Conservation (phyloP, 35 echinoderm and acorn worm species). For the Ptychodera flava region DNA sequence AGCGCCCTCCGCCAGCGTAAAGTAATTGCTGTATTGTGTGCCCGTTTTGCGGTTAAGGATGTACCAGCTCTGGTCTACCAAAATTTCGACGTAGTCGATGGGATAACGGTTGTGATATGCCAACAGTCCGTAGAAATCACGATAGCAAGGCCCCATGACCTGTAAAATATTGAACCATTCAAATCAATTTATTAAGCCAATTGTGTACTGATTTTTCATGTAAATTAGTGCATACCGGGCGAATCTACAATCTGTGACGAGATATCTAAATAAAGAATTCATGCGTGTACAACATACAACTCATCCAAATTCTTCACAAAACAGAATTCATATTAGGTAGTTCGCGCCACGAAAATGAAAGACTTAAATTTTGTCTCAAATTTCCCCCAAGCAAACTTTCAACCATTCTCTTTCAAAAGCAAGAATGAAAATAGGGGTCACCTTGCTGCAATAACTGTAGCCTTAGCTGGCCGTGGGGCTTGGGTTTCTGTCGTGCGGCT, state of each 20-base stretch:
- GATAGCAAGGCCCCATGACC: not conserved
- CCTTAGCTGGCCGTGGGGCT: too few species aligned
- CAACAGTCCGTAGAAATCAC: not conserved
- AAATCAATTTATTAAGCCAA: not conserved
- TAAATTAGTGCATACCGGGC: too few species aligned
- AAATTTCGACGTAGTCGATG: not conserved
- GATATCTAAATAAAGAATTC: not conserved
- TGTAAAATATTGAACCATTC: not conserved
- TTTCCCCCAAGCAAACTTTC: too few species aligned
- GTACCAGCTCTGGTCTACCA: not conserved
- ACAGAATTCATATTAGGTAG: not conserved
- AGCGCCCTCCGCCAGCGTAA: not conserved
- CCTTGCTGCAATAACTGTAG: too few species aligned
- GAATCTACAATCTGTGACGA: not conserved
- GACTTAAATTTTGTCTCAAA: too few species aligned
- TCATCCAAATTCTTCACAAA: not conserved
- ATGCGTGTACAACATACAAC: not conserved
- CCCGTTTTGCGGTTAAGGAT: not conserved
- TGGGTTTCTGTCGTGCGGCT: too few species aligned
- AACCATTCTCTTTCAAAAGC: too few species aligned
- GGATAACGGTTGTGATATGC: not conserved
- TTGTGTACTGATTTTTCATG: too few species aligned
- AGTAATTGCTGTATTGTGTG: not conserved
- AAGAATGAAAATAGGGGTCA: too few species aligned
- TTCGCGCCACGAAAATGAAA: too few species aligned